phyloP scores from a whole-genome alignment of 2,797 vertebrate genomes.

The Cyclura pinguis region DNA sequence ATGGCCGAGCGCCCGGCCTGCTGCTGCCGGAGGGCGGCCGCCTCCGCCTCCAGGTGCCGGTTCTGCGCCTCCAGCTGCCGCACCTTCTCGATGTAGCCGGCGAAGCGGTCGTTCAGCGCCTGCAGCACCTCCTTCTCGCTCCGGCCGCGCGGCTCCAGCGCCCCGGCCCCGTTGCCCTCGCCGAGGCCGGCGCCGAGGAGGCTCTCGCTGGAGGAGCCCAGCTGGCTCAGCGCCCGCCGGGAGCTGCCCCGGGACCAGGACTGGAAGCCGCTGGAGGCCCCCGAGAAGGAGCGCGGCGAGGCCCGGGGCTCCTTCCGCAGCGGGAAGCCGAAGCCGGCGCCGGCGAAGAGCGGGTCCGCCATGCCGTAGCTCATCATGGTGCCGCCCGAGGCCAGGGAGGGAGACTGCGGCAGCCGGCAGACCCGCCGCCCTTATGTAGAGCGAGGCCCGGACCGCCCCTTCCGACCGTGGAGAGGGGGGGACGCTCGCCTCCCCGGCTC shows the following conservation, averaged over 20 bases:
- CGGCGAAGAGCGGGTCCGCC: too few species aligned
- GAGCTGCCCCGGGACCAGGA: slow-evolving; percentile 71
- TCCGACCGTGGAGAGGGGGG: too few species aligned
- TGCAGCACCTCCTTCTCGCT: slow-evolving; percentile 93
- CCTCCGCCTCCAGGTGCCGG: slow-evolving; percentile 89
- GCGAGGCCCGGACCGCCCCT: too few species aligned
- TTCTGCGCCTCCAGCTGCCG: slow-evolving; percentile 91
- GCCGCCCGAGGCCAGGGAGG: too few species aligned
- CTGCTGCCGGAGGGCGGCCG: slow-evolving; percentile 89
- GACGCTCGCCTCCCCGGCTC: too few species aligned
- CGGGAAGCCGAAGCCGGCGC: too few species aligned
- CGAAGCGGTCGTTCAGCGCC: slow-evolving; percentile 92
- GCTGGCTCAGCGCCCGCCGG: slow-evolving; percentile 31
- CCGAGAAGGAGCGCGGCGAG: not conserved
- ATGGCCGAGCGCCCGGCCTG: slow-evolving; percentile 88
- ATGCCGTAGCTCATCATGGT: too few species aligned
- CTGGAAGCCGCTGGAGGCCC: slow-evolving; percentile 86
- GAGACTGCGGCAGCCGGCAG: too few species aligned
- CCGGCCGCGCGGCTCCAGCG: slow-evolving; percentile 75
- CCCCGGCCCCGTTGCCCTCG: slow-evolving; percentile 53
- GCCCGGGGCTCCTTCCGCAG: not conserved
- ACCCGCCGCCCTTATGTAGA: too few species aligned
- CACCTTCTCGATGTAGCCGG: slow-evolving; percentile 93
- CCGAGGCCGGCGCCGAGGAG: slow-evolving; percentile 61
- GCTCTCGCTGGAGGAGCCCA: too few species aligned